These are phyloP conservation scores for Tachina lurida DNA, from an alignment of 2,888 invertebrate species.

Conservation along the genomic window DNA sequence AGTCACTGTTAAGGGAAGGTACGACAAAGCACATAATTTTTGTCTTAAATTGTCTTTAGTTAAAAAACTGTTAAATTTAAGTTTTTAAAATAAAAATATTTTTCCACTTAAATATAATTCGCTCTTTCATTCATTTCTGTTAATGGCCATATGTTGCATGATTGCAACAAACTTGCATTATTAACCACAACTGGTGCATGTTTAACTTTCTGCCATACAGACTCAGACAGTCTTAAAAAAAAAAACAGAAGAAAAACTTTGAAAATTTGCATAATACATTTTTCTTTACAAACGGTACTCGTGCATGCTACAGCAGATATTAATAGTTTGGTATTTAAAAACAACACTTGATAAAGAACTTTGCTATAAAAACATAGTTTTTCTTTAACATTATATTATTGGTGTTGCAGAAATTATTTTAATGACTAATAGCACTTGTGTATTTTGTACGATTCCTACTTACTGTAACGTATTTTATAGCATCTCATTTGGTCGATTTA, in stretches of 20 bases:
- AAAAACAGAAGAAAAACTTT: background rate
- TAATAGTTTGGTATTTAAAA: background rate
- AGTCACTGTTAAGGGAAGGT: too few species aligned
- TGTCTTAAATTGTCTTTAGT: background rate
- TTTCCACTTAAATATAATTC: background rate
- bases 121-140: background rate
- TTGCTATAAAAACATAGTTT: too few species aligned
- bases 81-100: background rate
- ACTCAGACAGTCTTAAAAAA: conserved; percentile 2
- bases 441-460: too few species aligned
- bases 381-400: too few species aligned
- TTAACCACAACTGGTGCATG: conserved; percentile 29
- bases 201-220: background rate
- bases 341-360: too few species aligned
- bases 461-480: background rate
- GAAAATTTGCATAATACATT: conserved; percentile 25
- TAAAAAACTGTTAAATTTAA: background rate
- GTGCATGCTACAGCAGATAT: background rate
- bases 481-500: background rate
- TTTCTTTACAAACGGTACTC: background rate
- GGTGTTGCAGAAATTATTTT: too few species aligned
- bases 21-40: too few species aligned
- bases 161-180: conserved; percentile 29
- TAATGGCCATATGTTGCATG: conserved; percentile 32
- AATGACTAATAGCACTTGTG: too few species aligned